Evolutionary conservation across 1,140 invertebrate genomes (phyloP).

Genomic region (Drosophila subobscura): DNA sequence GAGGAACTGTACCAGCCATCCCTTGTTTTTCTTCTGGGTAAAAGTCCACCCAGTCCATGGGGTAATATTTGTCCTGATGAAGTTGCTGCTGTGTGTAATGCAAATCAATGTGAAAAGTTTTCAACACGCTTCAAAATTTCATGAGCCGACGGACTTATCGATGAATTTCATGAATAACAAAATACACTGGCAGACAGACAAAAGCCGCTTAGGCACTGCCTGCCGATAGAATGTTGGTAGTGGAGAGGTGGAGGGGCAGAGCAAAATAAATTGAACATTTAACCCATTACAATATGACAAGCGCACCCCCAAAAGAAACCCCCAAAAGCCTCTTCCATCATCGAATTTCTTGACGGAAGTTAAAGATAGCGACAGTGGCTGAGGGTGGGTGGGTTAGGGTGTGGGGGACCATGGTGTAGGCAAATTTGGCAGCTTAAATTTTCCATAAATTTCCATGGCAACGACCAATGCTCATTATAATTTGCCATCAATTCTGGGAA

Average conservation of each 20-base stretch:
- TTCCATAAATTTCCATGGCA: slow-evolving; percentile 78
- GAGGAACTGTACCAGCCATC: background rate
- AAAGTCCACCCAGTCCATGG: slow-evolving; percentile 4
- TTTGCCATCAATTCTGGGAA: slow-evolving; percentile 70
- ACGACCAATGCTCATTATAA: slow-evolving; percentile 75
- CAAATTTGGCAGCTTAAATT: slow-evolving; percentile 68
- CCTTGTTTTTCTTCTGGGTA: slow-evolving; percentile 15
- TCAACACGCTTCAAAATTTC: slow-evolving; percentile 47
- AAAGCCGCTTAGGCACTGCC: slow-evolving; percentile 49
- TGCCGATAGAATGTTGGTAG: background rate
- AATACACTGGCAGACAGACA: slow-evolving; percentile 64
- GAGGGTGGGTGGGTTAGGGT: background rate
- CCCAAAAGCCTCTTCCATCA: background rate
- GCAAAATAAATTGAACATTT: slow-evolving; percentile 76
- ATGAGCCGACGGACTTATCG: slow-evolving; percentile 68
- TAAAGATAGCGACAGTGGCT: slow-evolving; percentile 16
- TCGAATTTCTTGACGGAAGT: slow-evolving; percentile 32
- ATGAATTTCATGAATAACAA: slow-evolving; percentile 81
- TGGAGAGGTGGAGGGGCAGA: too few species aligned
- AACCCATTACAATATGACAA: slow-evolving; percentile 63
- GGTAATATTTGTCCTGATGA: slow-evolving; percentile 43
- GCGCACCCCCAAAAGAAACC: slow-evolving; percentile 15
- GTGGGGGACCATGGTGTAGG: slow-evolving; percentile 1
- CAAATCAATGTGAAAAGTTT: slow-evolving; percentile 57
- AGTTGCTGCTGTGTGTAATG: slow-evolving; percentile 29